Evolutionary conservation across 2,888 invertebrate genomes (phyloP).

Genomic region (Lottia scabra): DNA sequence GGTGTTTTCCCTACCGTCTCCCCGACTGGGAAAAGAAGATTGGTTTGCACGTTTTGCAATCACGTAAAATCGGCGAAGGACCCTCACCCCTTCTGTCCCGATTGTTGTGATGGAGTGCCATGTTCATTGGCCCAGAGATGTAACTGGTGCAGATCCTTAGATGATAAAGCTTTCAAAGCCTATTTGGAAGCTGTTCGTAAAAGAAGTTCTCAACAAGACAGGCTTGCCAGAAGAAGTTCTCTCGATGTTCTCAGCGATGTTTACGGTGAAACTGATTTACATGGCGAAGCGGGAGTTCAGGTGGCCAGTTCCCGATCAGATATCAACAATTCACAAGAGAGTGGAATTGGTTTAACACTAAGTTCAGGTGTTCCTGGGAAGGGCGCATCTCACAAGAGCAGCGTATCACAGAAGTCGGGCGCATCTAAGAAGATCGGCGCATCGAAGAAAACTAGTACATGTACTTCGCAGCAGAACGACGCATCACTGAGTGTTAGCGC

Average conservation of each 20-base stretch:
- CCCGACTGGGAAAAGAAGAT: background rate
- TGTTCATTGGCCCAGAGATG: background rate
- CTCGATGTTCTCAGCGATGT: background rate
- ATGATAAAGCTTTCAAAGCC: background rate
- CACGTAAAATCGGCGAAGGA: background rate
- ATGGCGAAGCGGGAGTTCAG: too few relatives aligned
- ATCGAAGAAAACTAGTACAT: background rate
- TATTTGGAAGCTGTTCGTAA: background rate
- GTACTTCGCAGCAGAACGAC: background rate
- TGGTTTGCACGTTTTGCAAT: background rate
- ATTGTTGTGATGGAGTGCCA: background rate
- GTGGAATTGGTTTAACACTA: background rate
- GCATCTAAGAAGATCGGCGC: background rate
- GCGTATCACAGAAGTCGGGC: background rate
- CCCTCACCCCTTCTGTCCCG: background rate
- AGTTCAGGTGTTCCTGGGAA: background rate
- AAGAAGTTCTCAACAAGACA: background rate
- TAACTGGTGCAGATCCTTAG: background rate
- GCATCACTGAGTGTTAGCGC: background rate
- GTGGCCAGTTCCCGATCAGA: too few relatives aligned
- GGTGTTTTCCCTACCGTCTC: background rate
- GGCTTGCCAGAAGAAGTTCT: background rate
- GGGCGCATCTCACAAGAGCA: background rate
- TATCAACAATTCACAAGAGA: background rate
- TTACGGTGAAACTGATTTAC: too few relatives aligned